Evolutionary conservation across 2,888 invertebrate genomes (phyloP).

Genomic region (Trichogramma dendrolimi): DNA sequence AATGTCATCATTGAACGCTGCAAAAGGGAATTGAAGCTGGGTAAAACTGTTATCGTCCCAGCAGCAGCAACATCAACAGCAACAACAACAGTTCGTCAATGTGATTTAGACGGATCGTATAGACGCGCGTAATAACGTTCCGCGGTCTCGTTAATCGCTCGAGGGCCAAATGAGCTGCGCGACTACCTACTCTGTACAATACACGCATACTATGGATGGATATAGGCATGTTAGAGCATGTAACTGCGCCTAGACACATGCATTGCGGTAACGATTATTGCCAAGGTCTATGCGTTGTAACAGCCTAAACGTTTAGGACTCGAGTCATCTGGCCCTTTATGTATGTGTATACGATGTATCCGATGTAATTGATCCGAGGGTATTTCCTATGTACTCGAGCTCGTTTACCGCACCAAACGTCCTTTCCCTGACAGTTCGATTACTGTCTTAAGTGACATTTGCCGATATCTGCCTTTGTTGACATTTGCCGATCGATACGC

Average conservation of each 20-base stretch:
- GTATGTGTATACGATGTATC: no score
- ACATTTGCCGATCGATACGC: no score
- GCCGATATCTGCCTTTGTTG: no score
- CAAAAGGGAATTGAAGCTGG: slow-evolving; percentile 9
- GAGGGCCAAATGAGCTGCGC: slow-evolving; percentile 31
- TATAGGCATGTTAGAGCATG: slow-evolving; percentile 13
- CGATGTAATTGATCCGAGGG: no score
- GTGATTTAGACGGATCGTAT: slow-evolving; percentile 19
- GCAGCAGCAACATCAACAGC: background rate
- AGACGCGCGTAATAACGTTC: slow-evolving; percentile 30
- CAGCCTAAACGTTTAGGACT: slow-evolving; percentile 17
- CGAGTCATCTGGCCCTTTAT: background rate
- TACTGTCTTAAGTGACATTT: background rate
- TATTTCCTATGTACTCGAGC: no score
- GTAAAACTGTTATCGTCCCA: slow-evolving; percentile 11
- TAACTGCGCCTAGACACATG: slow-evolving; percentile 10
- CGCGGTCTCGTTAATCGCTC: slow-evolving; percentile 39
- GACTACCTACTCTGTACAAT: no score
- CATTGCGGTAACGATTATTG: slow-evolving; percentile 27
- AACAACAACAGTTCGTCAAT: slow-evolving; percentile 4
- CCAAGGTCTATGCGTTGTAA: slow-evolving; percentile 4
- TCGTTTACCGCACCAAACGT: no score
- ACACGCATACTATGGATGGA: background rate
- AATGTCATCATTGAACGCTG: background rate
- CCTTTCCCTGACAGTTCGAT: background rate